Percentiles rank a stretch among this genome's conserved stretches.
These are phyloP conservation scores for Bradynema listronoti DNA, from an alignment of 1,140 invertebrate species.

Conservation along the genomic window DNA sequence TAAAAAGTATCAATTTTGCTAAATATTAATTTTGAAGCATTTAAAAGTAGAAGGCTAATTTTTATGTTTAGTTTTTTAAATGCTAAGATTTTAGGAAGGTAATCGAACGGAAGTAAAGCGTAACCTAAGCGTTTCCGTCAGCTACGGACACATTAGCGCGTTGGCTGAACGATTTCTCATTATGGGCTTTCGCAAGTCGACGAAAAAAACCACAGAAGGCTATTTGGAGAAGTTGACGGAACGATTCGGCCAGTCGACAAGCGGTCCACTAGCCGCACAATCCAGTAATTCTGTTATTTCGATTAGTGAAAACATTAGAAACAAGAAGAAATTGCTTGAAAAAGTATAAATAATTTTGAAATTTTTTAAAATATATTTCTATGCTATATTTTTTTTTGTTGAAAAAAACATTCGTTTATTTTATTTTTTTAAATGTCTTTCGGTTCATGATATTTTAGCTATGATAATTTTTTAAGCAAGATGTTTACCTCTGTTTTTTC, in stretches of 20 bases:
- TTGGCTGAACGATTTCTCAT: slow-evolving; percentile 40
- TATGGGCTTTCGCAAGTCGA: slow-evolving; percentile 41
- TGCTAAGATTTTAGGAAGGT: no score
- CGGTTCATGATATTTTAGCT: no score
- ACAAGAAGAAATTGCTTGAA: not conserved
- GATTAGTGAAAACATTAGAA: not conserved
- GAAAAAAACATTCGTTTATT: not conserved
- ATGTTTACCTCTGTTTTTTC: no score
- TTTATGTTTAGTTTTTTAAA: no score
- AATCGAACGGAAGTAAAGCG: no score
- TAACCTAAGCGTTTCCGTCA: slow-evolving; percentile 37
- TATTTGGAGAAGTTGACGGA: slow-evolving; percentile 39
- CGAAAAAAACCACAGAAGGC: slow-evolving; percentile 30
- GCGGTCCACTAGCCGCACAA: not conserved
- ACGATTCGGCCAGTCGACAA: slow-evolving; percentile 19
- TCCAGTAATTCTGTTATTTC: not conserved
- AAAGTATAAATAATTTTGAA: not conserved
- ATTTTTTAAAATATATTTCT: no score
- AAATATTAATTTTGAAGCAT: no score
- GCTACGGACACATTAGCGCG: slow-evolving; percentile 29
- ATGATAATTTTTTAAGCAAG: no score
- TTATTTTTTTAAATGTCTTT: not conserved
- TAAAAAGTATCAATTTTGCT: no score
- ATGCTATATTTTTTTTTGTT: no score
- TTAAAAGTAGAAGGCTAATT: no score